These are phyloP conservation scores for Lithobates sylvaticus DNA, from an alignment of 2,797 vertebrate species.

Conservation along the genomic window DNA sequence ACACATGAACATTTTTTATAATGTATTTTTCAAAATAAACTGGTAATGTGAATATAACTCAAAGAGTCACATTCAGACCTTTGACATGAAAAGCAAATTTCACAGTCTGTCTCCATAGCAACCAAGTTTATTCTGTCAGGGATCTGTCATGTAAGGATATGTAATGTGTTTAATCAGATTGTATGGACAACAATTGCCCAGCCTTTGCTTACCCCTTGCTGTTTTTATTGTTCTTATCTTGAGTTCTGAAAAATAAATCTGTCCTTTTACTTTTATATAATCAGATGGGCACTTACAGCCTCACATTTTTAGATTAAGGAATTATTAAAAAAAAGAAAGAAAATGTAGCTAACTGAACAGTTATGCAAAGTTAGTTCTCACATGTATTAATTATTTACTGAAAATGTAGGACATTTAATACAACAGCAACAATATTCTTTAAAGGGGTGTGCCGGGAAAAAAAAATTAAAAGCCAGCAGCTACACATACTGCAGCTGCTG, in stretches of 20 bases:
- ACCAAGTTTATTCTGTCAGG: constrained; percentile 53
- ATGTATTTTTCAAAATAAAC: constrained; percentile 7
- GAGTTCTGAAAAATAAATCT: constrained; percentile 50
- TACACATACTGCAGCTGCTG: too few relatives aligned
- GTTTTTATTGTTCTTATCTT: constrained; percentile 52
- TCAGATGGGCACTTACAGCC: constrained; percentile 16
- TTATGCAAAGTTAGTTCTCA: not conserved
- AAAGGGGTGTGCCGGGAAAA: too few relatives aligned
- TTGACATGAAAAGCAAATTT: constrained; percentile 63
- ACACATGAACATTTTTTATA: not conserved
- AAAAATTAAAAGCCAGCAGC: too few relatives aligned
- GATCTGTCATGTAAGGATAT: constrained; percentile 51
- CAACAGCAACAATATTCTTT: too few relatives aligned
- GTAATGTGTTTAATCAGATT: constrained; percentile 61
- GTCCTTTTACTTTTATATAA: constrained; percentile 31
- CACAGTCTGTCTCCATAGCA: constrained; percentile 61
- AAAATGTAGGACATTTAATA: too few relatives aligned
- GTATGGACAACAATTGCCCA: constrained; percentile 42
- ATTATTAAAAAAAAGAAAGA: not conserved
- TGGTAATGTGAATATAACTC: constrained; percentile 58
- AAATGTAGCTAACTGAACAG: not conserved
- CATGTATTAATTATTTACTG: too few relatives aligned
- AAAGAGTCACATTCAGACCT: constrained; percentile 54
- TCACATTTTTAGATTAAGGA: constrained; percentile 2
- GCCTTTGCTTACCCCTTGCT: constrained; percentile 49